Percentiles rank a stretch among this genome's conserved stretches.
Evolutionary conservation across 2,797 vertebrate genomes (phyloP).

Genomic region (Delichon dasypus): DNA sequence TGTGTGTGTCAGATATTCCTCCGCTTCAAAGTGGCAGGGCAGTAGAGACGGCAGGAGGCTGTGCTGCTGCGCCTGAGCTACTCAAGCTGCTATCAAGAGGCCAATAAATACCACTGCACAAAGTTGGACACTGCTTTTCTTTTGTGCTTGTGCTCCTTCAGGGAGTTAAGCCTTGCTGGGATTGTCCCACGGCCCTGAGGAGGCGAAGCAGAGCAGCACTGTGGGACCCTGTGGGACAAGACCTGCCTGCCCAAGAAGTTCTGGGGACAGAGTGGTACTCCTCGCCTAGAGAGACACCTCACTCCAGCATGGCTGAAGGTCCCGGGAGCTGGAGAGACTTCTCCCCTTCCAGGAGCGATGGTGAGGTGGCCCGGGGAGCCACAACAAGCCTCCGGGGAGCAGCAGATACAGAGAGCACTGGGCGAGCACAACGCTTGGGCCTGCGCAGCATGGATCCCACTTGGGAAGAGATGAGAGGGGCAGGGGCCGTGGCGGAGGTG

Average conservation of each 20-base stretch:
- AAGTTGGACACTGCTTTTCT: background rate
- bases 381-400: background rate
- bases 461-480: background rate
- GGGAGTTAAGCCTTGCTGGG: background rate
- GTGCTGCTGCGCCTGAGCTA: background rate
- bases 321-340: background rate
- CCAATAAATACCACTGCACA: background rate
- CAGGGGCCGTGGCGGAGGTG: background rate
- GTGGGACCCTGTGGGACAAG: background rate
- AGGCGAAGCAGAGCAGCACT: accelerated
- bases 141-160: background rate
- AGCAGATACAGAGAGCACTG: background rate
- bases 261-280: background rate
- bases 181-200: background rate
- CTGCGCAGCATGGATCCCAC: background rate
- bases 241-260: background rate
- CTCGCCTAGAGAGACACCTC: background rate
- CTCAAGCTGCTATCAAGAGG: background rate
- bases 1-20: background rate
- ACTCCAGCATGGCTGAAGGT: constrained; percentile 53
- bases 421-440: background rate
- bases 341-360: accelerated
- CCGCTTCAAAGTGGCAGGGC: background rate
- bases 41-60: background rate
- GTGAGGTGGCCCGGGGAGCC: background rate